Evolutionary conservation across 1,140 invertebrate species (phyloP).

Genomic region (Brachionus calyciflorus): DNA sequence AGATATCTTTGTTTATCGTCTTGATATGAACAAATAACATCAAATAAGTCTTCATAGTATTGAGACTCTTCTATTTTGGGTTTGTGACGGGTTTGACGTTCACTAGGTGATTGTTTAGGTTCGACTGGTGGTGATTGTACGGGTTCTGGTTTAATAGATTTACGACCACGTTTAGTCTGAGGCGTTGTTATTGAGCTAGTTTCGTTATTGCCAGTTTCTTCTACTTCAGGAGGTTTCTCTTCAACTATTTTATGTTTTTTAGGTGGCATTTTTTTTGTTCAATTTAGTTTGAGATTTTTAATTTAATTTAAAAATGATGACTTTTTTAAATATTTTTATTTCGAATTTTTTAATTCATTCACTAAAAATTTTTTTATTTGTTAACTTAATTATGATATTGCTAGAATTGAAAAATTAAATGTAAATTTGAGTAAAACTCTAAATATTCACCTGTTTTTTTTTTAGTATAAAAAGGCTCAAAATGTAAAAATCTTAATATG

Average conservation of each 20-base stretch:
- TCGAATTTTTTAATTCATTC: too few species aligned
- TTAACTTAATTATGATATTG: too few species aligned
- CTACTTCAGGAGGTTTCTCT: neutral
- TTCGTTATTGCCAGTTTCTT: neutral
- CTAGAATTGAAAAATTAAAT: too few species aligned
- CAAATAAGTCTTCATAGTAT: conserved; percentile 42
- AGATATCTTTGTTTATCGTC: conserved; percentile 69
- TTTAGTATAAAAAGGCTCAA: too few species aligned
- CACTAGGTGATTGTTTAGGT: neutral
- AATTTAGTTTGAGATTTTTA: too few species aligned
- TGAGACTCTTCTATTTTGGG: conserved; percentile 10
- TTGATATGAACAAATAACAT: conserved; percentile 45
- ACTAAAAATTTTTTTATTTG: too few species aligned
- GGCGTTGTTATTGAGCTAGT: neutral
- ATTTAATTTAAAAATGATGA: too few species aligned
- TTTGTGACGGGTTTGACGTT: conserved; percentile 10
- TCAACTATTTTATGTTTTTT: conserved; percentile 1
- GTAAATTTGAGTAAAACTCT: too few species aligned
- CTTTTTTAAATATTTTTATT: too few species aligned
- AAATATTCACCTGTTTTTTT: too few species aligned
- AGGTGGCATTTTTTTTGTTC: conserved; percentile 1
- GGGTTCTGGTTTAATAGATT: neutral
- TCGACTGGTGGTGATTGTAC: neutral
- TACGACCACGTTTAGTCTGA: neutral
- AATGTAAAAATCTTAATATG: too few species aligned